Conservation (phyloP, 2,113 vertebrate species). For the Ovis canadensis region DNA sequence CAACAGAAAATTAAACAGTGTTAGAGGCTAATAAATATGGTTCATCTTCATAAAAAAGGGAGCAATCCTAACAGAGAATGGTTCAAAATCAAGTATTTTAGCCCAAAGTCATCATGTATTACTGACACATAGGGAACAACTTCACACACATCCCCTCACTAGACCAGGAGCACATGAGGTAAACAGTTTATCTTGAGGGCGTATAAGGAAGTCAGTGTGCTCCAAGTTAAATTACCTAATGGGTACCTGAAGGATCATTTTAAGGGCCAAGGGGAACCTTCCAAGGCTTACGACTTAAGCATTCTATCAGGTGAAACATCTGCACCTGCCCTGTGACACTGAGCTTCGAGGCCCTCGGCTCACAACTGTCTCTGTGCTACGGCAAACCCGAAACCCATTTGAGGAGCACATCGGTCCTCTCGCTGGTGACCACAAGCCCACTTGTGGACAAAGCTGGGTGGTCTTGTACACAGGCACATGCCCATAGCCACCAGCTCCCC, state of each 20-base stretch:
- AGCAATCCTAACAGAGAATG: neutral
- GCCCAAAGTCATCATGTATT: neutral
- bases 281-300: too few species aligned
- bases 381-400: neutral
- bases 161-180: neutral
- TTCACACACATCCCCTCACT: neutral
- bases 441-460: neutral
- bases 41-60: neutral
- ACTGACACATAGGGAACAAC: neutral
- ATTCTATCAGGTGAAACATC: neutral
- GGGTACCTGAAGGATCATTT: neutral
- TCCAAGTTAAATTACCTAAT: neutral
- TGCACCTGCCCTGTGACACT: neutral
- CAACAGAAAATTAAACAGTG: neutral
- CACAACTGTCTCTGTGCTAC: neutral
- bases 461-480: neutral
- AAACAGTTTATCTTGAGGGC: neutral
- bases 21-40: neutral
- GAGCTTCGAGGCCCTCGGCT: neutral
- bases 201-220: neutral
- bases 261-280: neutral
- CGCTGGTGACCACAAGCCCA: neutral
- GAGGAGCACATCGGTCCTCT: neutral
- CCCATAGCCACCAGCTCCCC: neutral
- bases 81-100: neutral